Evolutionary conservation across 2,113 vertebrate genomes (phyloP).

Genomic region (Hylia prasina): DNA sequence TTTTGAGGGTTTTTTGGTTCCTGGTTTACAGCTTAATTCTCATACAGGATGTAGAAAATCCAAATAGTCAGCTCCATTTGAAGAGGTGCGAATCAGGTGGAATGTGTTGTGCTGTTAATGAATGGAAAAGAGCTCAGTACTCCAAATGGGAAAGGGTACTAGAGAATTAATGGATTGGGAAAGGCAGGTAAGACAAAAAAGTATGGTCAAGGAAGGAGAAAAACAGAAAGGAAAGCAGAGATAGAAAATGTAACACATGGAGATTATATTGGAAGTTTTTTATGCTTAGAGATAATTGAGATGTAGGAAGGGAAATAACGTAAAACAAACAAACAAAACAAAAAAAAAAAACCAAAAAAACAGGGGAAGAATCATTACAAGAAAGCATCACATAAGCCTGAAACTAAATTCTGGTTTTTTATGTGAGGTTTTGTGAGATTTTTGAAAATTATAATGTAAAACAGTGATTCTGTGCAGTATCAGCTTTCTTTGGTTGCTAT

Average conservation of each 20-base stretch:
- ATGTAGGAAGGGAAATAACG: neutral
- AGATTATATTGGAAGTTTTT: neutral
- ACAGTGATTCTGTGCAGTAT: neutral
- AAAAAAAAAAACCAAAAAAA: neutral
- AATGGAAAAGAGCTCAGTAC: neutral
- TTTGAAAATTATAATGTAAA: neutral
- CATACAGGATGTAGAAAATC: neutral
- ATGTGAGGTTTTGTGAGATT: neutral
- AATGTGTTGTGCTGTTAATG: neutral
- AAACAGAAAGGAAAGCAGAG: neutral
- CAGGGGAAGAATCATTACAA: neutral
- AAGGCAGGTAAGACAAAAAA: neutral
- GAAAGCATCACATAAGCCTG: neutral
- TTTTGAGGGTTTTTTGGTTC: neutral
- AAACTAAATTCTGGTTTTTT: neutral
- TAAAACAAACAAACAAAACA: too few relatives aligned
- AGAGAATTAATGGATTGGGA: neutral
- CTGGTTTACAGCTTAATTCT: neutral
- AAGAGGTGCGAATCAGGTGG: neutral
- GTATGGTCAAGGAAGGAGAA: neutral
- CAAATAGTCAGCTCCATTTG: neutral
- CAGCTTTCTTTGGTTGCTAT: neutral
- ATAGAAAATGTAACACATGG: neutral
- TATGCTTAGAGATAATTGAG: neutral
- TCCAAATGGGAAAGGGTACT: neutral